Evolutionary conservation across 2,797 vertebrate genomes (phyloP), one percentile per base, ranked within the genome.

Genomic region (Erpetoichthys calabaricus): DNA sequence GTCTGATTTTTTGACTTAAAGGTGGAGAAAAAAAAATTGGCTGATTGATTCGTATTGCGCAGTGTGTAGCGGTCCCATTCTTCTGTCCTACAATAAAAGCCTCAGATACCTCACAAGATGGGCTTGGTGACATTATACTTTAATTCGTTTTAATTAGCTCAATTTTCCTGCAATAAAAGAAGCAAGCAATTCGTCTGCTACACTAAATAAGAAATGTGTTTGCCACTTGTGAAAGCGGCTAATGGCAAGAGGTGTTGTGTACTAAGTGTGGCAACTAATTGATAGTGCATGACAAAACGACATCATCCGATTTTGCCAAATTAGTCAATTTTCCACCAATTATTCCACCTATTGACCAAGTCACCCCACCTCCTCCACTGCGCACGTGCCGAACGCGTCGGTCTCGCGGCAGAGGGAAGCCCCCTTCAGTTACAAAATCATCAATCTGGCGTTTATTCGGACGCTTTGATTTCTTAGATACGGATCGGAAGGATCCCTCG

Each of bases 241-340:
- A 54, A 52, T 52, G 10, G 58, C 51, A 44, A 42, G 45, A 42
- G 53, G n/a, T 51, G 41, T 43, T 41, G 51, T 59, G 53, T 53
- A 45, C 51, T 42, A 58, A 46, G 51, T 59, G 45, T 54, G 44
- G 52, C 53, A 43, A 54, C 45, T 54, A 59, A 47, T 54, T 54
- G 58, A 59, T 53, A 46, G 51, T 43, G 7, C 58, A 47, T 59
- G 7, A 53, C 44, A 58, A 51, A 58, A 46, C 50, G 47, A 53
- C 54, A 45, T 59, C 52, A 45, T 43, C 51, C 56, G 44, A 45
- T 60, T 63, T 57, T 56, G 55, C 55, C 25, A 56, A 60, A 65
- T 52, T 53, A 62, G 55, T 45, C 57, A n/a, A 50, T 60, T 63
- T 61, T 55, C 57, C 56, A 55, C 57, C 59, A 42, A 62, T 63